phyloP scores from a whole-genome alignment of 2,888 invertebrate species.

The Lypha dubia region DNA sequence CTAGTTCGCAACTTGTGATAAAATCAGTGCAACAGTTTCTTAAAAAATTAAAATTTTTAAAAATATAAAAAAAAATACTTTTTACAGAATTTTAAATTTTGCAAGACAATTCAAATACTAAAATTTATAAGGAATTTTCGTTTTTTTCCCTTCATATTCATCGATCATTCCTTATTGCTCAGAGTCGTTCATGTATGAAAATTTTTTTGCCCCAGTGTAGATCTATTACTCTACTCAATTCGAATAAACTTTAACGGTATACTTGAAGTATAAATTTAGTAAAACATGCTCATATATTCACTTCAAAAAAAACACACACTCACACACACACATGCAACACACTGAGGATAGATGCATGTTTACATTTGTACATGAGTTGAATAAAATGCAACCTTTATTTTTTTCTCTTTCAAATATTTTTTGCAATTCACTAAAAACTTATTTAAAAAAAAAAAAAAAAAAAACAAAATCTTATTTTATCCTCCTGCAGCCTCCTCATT shows the following conservation, averaged over 20 bases:
- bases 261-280: slow-evolving; percentile 27
- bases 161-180: no score
- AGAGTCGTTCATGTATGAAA: background rate
- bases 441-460: slow-evolving; percentile 21
- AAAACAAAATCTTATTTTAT: slow-evolving; percentile 11
- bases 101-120: no score
- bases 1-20: no score
- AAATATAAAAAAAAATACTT: no score
- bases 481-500: slow-evolving; percentile 2
- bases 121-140: no score
- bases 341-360: background rate
- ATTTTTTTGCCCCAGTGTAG: slow-evolving; percentile 10
- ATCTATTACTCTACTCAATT: background rate
- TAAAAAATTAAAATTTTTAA: no score
- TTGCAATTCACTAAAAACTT: slow-evolving; percentile 41
- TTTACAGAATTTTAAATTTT: no score
- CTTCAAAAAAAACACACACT: no score
- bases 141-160: no score
- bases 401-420: slow-evolving; percentile 19
- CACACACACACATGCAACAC: background rate
- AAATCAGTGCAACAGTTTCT: no score
- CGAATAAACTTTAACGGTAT: slow-evolving; percentile 32
- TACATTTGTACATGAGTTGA: slow-evolving; percentile 40
- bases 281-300: slow-evolving; percentile 15
- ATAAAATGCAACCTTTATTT: slow-evolving; percentile 42